Evolutionary conservation across 35 echinoderm and acorn worm species (phyloP).

Genomic region (Ophioderma brevispina): DNA sequence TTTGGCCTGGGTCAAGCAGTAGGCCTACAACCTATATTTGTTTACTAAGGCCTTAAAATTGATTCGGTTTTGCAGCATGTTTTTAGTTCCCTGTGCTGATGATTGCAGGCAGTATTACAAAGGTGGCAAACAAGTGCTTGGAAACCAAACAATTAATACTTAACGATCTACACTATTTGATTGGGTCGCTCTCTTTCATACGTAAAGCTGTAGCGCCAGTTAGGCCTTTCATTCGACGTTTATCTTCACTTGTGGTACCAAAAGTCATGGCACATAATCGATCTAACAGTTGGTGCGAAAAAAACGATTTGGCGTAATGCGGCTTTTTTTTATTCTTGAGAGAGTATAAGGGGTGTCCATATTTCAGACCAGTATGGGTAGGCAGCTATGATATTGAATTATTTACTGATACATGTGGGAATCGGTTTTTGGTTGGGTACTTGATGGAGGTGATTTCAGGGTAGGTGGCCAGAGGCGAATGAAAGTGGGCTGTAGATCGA

Average conservation of each 20-base stretch:
- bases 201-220: neutral
- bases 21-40: neutral
- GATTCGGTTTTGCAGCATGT: neutral
- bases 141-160: too few species aligned
- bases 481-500: neutral
- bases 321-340: neutral
- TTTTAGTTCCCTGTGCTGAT: slow-evolving; percentile 17
- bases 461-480: too few species aligned
- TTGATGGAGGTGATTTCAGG: too few species aligned
- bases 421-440: neutral
- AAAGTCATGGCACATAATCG: neutral
- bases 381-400: neutral
- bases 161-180: too few species aligned
- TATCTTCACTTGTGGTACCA: neutral
- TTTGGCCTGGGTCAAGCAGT: slow-evolving; percentile 12
- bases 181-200: neutral
- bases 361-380: neutral
- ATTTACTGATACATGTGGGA: neutral
- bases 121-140: neutral
- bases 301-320: slow-evolving; percentile 6
- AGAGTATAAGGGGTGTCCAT: neutral
- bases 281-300: neutral
- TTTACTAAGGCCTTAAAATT: slow-evolving; percentile 18
- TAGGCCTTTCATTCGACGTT: neutral
- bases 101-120: neutral